These are phyloP conservation scores for Coremacera marginata DNA, from an alignment of 2,888 invertebrate species.

Conservation along the genomic window DNA sequence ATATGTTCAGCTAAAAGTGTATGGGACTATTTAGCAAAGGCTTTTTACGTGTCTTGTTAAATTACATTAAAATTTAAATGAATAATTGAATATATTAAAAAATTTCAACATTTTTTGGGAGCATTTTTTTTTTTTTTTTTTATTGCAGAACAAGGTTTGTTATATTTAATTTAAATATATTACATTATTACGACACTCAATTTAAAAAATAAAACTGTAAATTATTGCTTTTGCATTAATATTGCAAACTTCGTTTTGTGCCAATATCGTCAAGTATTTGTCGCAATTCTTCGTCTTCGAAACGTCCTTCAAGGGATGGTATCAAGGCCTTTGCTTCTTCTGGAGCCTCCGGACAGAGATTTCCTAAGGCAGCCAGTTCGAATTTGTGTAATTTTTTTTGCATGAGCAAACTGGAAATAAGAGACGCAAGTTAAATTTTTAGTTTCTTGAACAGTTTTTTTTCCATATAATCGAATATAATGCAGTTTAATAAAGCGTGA, in stretches of 20 bases:
- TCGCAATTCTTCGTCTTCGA: conserved; percentile 98
- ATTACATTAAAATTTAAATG: not conserved
- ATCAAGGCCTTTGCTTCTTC: conserved; percentile 98
- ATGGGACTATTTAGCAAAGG: conserved; percentile 61
- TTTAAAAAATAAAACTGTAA: not conserved
- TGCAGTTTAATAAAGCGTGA: not conserved
- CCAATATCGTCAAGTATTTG: conserved; percentile 97
- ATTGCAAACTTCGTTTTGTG: conserved; percentile 97
- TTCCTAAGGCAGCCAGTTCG: conserved; percentile 96
- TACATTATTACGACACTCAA: conserved; percentile 4
- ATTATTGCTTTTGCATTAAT: conserved; percentile 71
- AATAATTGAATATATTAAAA: not conserved
- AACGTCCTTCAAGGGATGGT: conserved; percentile 95
- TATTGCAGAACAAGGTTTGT: not conserved
- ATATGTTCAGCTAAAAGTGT: conserved; percentile 63
- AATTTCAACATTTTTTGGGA: not conserved
- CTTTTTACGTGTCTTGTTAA: conserved; percentile 55
- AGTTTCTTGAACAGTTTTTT: not conserved
- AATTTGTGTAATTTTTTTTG: conserved; percentile 98
- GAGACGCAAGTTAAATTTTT: conserved; percentile 12
- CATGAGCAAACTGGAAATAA: conserved; percentile 81
- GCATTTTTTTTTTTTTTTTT: not conserved
- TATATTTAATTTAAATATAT: conserved; percentile 1
- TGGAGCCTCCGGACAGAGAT: conserved; percentile 98
- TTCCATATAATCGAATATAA: no score